Base-by-base conservation (phyloP, 1,140 invertebrate genomes). In the Branchinecta lynchi region DNA sequence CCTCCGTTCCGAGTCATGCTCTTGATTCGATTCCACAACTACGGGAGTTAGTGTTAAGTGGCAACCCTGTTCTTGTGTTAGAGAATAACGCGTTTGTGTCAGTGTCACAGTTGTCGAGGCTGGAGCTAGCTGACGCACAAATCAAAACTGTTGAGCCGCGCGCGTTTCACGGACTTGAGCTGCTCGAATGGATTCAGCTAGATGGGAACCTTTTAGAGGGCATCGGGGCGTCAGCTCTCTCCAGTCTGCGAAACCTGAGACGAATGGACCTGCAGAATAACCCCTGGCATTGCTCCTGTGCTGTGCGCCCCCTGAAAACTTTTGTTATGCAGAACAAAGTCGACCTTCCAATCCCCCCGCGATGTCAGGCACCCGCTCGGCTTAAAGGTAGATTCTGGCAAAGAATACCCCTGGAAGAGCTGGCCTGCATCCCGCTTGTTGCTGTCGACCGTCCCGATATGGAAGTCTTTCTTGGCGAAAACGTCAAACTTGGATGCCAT, bases 271-370 rank as follows among this genome's bases (percentile, higher is more conserved):
- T 91, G 43, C 83, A 86, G 15, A 82, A 82, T 45, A 92, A 92
- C 77, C 87, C 86, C 0, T 91, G 89, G 89, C 86, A 89, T 76
- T 92, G 89, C 77, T 85, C 87, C 45, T 92, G 89, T 77, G 79
- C 81, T 17, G 76, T 91, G n/a, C 80, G 87, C 71, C 85, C 87
- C 0, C 75, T 90, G 44, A 76, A 87, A 15, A 82, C 86, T 71
- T 92, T 89, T 89, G 89, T 91, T 85, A 76, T 86, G 66, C 80
- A 81, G 67, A 83, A 85, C 74, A 91, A 90, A 75, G 84, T 92
- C 65, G 87, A 88, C 3, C 84, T 84, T 65, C 84, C 83, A 7
- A 80, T 84, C 21, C 85, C 86, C 8, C 87, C 89, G 0, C 79
- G 82, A 1, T 91, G 89, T 75, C 78, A 81, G 17, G 76, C 78